Percentiles rank a stretch among this genome's conserved stretches.
Evolutionary conservation across 2,113 vertebrate species (phyloP).

Genomic region (Danio rerio): DNA sequence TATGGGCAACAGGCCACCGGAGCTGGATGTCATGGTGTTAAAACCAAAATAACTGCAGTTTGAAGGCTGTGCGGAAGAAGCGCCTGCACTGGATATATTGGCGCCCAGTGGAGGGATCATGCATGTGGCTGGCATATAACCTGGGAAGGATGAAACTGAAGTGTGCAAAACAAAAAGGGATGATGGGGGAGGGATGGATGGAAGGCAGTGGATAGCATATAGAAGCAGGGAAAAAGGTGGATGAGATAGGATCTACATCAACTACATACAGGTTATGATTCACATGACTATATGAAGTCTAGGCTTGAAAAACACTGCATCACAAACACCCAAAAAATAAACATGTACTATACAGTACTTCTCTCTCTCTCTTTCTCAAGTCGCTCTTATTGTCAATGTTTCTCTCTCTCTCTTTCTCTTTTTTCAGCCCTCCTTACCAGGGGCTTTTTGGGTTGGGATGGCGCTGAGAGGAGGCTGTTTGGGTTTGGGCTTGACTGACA

Average conservation of each 20-base stretch:
- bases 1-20: conserved; percentile 54
- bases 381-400: conserved; percentile 23
- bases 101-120: neutral
- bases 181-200: neutral
- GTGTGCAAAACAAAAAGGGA: conserved; percentile 2
- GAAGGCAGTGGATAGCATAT: conserved; percentile 39
- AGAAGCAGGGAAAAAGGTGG: conserved; percentile 59
- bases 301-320: conserved; percentile 24
- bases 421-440: conserved; percentile 72
- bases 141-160: conserved; percentile 62
- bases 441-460: conserved; percentile 67
- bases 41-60: conserved; percentile 32
- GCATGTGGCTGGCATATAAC: conserved; percentile 32
- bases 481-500: conserved; percentile 72
- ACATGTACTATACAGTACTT: conserved; percentile 26
- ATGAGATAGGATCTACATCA: conserved; percentile 50
- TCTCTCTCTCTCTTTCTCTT: conserved; percentile 47
- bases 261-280: conserved; percentile 23
- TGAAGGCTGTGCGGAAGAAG: conserved; percentile 27
- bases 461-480: conserved; percentile 53
- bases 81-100: conserved; percentile 40
- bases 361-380: neutral
- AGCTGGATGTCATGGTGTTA: neutral
- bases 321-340: conserved; percentile 45
- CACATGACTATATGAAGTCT: conserved; percentile 44